These are phyloP conservation scores for Sus scrofa DNA, from an alignment of 2,113 vertebrate genomes.

Conservation along the genomic window T2T-Sscrofa CM000814.6:99445001-99445500, in stretches of 20 bases:
- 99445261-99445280: not conserved
- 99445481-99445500: too few relatives aligned
- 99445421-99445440: not conserved
- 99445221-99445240: not conserved
- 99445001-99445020: not conserved
- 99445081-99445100: not conserved
- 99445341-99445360: not conserved
- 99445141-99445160: conserved; percentile 5
- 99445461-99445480: too few relatives aligned
- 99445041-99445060: not conserved
- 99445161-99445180: not conserved
- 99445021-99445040: not conserved
- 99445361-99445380: not conserved
- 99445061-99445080: not conserved
- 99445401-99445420: not conserved
- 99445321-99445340: not conserved
- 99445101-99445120: not conserved
- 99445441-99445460: too few relatives aligned
- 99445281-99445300: not conserved
- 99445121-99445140: not conserved
- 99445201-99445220: not conserved
- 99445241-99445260: not conserved
- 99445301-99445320: not conserved
- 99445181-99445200: not conserved
- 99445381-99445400: not conserved